Evolutionary conservation across 2,888 invertebrate genomes (phyloP).

Genomic region (Saturnia japonica): DNA sequence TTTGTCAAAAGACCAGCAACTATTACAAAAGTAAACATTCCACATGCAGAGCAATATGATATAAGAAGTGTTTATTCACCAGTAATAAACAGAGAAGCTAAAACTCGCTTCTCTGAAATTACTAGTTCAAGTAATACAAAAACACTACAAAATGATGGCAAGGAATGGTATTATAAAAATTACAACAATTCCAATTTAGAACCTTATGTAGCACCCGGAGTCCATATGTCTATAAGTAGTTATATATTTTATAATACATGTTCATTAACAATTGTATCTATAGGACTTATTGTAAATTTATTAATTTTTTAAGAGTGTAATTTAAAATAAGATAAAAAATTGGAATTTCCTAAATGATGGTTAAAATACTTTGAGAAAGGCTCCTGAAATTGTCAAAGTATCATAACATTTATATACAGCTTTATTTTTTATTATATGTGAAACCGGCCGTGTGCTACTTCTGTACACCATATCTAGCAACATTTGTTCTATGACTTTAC

Average conservation of each 20-base stretch:
- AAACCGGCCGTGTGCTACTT: too few species aligned
- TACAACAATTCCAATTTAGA: conserved; percentile 85
- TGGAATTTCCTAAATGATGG: too few species aligned
- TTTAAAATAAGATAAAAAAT: not conserved
- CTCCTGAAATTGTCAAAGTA: too few species aligned
- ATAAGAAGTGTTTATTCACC: conserved; percentile 61
- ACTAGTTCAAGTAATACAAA: conserved; percentile 69
- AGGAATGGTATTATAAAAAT: conserved; percentile 94
- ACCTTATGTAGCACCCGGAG: conserved; percentile 73
- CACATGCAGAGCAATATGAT: conserved; percentile 61
- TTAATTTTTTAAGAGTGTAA: not conserved
- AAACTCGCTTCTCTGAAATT: conserved; percentile 67
- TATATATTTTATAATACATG: conserved; percentile 34
- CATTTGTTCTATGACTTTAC: too few species aligned
- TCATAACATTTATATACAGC: too few species aligned
- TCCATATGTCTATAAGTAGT: conserved; percentile 49
- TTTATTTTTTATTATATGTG: too few species aligned
- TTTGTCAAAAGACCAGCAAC: conserved; percentile 67
- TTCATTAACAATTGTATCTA: conserved; percentile 14
- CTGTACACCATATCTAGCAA: too few species aligned
- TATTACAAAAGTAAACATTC: conserved; percentile 72
- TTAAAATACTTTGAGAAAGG: not conserved
- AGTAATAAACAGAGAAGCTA: conserved; percentile 66
- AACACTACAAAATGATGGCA: conserved; percentile 74
- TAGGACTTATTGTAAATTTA: conserved; percentile 9